These are phyloP conservation scores for Linepithema humile DNA, from an alignment of 1,140 invertebrate genomes.

Conservation along the genomic window DNA sequence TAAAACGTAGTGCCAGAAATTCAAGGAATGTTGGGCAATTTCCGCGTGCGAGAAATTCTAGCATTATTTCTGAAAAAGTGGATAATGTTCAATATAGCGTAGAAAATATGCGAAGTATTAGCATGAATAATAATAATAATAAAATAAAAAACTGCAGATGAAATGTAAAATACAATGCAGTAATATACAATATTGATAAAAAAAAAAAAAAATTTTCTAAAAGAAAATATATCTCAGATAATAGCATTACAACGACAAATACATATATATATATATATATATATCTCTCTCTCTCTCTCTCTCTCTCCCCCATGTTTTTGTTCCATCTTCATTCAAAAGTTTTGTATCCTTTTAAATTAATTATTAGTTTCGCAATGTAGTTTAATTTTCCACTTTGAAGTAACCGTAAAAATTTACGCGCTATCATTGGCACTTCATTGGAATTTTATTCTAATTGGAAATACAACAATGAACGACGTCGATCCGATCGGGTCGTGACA, in stretches of 20 bases:
- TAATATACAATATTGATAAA: background rate
- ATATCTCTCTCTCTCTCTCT: too few species aligned
- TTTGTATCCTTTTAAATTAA: background rate
- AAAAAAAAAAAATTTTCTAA: too few species aligned
- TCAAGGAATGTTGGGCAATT: background rate
- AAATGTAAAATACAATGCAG: background rate
- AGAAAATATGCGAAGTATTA: background rate
- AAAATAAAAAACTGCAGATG: background rate
- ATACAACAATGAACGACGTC: slow-evolving; percentile 40
- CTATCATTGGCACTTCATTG: slow-evolving; percentile 31
- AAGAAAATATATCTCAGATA: background rate
- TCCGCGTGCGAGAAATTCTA: background rate
- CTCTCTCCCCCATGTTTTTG: too few species aligned
- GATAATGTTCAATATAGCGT: background rate
- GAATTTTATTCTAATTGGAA: slow-evolving; percentile 45
- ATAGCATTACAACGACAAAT: background rate
- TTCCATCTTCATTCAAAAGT: background rate
- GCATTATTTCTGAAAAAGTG: slow-evolving; percentile 1
- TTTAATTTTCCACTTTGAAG: background rate
- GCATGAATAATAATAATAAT: background rate
- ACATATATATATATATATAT: too few species aligned
- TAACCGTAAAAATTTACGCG: slow-evolving; percentile 31
- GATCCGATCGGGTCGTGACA: slow-evolving; percentile 39
- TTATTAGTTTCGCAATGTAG: background rate
- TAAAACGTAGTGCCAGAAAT: slow-evolving; percentile 25